Evolutionary conservation across 2,113 vertebrate species (phyloP).

Genomic region (Tupaia tana): DNA sequence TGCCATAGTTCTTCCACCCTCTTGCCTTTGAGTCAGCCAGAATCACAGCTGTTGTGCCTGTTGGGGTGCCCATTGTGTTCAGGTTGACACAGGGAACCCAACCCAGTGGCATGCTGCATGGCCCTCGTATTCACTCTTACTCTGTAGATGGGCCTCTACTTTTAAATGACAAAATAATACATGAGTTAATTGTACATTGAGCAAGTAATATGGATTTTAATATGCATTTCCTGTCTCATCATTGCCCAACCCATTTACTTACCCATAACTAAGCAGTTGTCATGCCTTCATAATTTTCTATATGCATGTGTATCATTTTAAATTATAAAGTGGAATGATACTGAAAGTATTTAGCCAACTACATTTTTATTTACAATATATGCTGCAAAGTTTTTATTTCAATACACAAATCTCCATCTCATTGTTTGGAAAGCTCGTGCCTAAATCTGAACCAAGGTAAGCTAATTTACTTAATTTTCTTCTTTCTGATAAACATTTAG

Average conservation of each 20-base stretch:
- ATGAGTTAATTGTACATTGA: background rate
- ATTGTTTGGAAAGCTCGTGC: background rate
- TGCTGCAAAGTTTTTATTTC: background rate
- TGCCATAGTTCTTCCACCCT: no score
- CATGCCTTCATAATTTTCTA: background rate
- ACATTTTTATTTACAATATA: background rate
- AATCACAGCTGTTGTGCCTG: no score
- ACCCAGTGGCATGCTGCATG: no score
- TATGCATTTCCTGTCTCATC: background rate
- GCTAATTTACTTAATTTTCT: background rate
- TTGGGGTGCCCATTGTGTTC: no score
- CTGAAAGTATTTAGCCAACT: background rate
- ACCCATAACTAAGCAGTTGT: background rate
- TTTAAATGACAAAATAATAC: conserved; percentile 13
- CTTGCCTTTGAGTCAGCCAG: no score
- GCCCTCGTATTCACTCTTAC: no score
- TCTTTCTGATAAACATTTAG: background rate
- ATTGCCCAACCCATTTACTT: background rate
- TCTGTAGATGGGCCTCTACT: no score
- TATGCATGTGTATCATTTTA: background rate
- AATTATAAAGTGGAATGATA: background rate
- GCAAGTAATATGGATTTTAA: background rate
- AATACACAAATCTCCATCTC: rapidly evolving
- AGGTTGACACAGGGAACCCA: no score
- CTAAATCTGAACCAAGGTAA: background rate